Conservation (phyloP, 2,888 invertebrate species). For the Heliconius sara region DNA sequence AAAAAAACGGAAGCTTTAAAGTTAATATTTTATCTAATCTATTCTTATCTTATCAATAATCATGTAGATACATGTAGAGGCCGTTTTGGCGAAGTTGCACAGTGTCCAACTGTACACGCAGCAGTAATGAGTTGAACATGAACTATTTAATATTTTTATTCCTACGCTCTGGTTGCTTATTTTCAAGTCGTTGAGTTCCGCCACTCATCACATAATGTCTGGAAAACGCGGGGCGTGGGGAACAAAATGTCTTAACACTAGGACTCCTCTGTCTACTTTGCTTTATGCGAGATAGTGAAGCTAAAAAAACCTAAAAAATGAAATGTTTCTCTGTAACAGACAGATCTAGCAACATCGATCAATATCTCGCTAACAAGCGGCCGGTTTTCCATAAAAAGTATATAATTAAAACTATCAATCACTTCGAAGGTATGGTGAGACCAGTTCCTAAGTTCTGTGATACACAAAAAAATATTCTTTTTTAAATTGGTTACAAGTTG, state of each 20-base stretch:
- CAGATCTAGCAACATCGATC: conserved; percentile 43
- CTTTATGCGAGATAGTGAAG: background rate
- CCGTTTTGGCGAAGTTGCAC: too few species aligned
- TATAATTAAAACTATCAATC: conserved; percentile 55
- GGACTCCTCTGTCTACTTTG: background rate
- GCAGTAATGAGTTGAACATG: too few species aligned
- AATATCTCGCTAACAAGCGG: conserved; percentile 52
- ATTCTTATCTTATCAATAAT: too few species aligned
- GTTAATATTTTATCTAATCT: too few species aligned
- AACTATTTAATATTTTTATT: too few species aligned
- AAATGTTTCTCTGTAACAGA: background rate
- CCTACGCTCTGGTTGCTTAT: too few species aligned
- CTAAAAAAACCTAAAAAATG: background rate
- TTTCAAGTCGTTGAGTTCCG: too few species aligned
- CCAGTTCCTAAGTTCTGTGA: background rate
- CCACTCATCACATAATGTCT: too few species aligned
- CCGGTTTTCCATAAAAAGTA: conserved; percentile 63
- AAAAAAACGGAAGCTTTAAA: too few species aligned
- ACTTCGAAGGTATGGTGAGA: conserved; percentile 21
- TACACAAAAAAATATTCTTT: background rate
- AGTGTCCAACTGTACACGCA: too few species aligned
- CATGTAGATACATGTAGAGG: too few species aligned
- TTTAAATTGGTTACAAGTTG: background rate
- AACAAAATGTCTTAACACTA: background rate
- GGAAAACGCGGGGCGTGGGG: too few species aligned